phyloP scores from a whole-genome alignment of 2,888 invertebrate genomes.

The Temnothorax unifasciatus region DNA sequence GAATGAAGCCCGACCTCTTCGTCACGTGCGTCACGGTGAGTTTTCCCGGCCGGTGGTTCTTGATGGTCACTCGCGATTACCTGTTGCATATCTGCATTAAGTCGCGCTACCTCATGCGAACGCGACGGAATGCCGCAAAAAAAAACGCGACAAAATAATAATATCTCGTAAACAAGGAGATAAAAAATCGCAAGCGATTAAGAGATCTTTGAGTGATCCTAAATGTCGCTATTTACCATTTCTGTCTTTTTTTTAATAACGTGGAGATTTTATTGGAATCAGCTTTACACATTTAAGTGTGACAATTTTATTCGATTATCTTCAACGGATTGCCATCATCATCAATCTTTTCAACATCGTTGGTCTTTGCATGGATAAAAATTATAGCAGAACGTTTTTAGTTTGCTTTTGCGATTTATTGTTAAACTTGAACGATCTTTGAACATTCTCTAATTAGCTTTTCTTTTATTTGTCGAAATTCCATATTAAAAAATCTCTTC shows the following conservation, averaged over 20 bases:
- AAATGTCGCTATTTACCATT: not conserved
- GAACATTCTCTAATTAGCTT: not conserved
- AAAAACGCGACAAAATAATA: not conserved
- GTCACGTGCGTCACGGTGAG: constrained; percentile 73
- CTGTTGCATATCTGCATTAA: constrained; percentile 37
- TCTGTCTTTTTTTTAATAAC: not conserved
- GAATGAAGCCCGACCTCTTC: constrained; percentile 73
- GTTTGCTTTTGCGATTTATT: not conserved
- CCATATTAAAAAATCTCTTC: not conserved
- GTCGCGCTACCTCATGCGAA: constrained; percentile 10
- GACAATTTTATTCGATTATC: not conserved
- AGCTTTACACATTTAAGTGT: not conserved
- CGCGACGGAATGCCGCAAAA: not conserved
- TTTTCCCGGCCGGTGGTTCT: constrained; percentile 32
- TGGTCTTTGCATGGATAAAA: not conserved
- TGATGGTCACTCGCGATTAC: not conserved
- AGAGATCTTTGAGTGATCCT: not conserved
- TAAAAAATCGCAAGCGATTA: not conserved
- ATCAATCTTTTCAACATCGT: not conserved
- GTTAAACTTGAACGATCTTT: not conserved
- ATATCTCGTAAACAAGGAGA: not conserved
- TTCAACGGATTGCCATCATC: not conserved
- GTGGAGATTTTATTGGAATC: not conserved
- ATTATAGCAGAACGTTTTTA: not conserved
- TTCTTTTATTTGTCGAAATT: not conserved